A percentile compares a stretch with the other conserved stretches of the same genome.
phyloP scores from a whole-genome alignment of 2,888 invertebrate genomes.

The Andricus curvator region DNA sequence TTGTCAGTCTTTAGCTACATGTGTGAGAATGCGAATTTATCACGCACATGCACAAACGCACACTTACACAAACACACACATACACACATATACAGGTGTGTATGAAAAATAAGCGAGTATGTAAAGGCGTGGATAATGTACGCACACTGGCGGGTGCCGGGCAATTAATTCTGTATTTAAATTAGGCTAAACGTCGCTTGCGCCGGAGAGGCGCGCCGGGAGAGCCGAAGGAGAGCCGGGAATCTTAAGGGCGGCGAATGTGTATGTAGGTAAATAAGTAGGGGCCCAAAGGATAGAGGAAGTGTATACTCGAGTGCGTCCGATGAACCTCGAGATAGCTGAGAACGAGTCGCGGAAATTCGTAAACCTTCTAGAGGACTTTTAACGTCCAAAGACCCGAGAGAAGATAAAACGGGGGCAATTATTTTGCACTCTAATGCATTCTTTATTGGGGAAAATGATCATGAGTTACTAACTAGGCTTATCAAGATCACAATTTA shows the following conservation, averaged over 20 bases:
- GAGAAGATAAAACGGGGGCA: slow-evolving; percentile 10
- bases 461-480: background rate
- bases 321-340: slow-evolving; percentile 53
- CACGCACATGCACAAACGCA: background rate
- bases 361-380: slow-evolving; percentile 25
- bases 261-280: slow-evolving; percentile 42
- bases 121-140: slow-evolving; percentile 43
- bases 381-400: slow-evolving; percentile 12
- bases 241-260: slow-evolving; percentile 46
- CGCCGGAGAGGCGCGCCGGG: slow-evolving; percentile 13
- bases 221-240: slow-evolving; percentile 45
- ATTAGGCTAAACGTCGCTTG: slow-evolving; percentile 60
- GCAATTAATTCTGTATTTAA: slow-evolving; percentile 65
- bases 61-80: too few relatives aligned
- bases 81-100: slow-evolving; percentile 8
- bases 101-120: background rate
- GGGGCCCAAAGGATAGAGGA: slow-evolving; percentile 43
- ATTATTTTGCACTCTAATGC: slow-evolving; percentile 12
- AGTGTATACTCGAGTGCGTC: slow-evolving; percentile 53
- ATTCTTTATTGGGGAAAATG: background rate
- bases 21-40: slow-evolving; percentile 11
- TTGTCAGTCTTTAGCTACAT: background rate
- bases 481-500: background rate
- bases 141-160: slow-evolving; percentile 46
- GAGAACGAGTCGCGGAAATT: slow-evolving; percentile 28